phyloP scores from a whole-genome alignment of 2,888 invertebrate genomes.

The Ischnura elegans region DNA sequence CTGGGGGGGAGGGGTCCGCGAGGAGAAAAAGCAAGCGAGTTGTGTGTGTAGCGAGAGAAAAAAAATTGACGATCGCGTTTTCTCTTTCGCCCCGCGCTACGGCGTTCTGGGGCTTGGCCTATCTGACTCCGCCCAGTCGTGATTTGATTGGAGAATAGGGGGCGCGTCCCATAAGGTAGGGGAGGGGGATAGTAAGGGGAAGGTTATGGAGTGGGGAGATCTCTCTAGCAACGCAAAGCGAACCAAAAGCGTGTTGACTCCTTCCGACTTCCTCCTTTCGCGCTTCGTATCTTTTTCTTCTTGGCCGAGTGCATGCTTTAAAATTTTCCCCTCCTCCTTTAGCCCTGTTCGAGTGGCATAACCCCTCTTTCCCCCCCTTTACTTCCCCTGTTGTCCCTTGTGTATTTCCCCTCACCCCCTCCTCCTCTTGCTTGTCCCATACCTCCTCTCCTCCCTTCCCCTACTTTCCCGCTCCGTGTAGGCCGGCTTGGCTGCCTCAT shows the following conservation, averaged over 20 bases:
- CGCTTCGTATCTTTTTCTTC: neutral
- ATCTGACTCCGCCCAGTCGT: slow-evolving; percentile 69
- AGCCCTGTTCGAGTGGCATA: neutral
- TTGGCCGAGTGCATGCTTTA: neutral
- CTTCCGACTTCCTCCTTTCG: neutral
- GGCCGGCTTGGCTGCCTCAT: slow-evolving; percentile 61
- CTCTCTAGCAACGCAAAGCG: neutral
- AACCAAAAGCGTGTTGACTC: too few species aligned
- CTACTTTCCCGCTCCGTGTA: slow-evolving; percentile 36
- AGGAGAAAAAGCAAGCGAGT: too few species aligned
- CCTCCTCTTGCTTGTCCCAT: neutral
- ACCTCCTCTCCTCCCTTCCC: slow-evolving; percentile 11
- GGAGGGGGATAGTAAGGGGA: too few species aligned
- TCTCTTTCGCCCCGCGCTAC: neutral
- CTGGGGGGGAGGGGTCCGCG: neutral
- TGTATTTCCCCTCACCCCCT: slow-evolving; percentile 17
- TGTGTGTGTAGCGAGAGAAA: too few species aligned
- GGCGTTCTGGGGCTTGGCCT: slow-evolving; percentile 59
- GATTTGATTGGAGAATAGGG: slow-evolving; percentile 71
- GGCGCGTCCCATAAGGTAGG: slow-evolving; percentile 43
- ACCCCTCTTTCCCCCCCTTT: too few species aligned
- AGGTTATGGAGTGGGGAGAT: slow-evolving; percentile 19
- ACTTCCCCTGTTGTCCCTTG: neutral
- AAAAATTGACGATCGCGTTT: too few species aligned
- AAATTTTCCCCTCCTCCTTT: neutral